Base-by-base conservation (phyloP, 2,797 vertebrate species). In the Liparis tanakae region DNA sequence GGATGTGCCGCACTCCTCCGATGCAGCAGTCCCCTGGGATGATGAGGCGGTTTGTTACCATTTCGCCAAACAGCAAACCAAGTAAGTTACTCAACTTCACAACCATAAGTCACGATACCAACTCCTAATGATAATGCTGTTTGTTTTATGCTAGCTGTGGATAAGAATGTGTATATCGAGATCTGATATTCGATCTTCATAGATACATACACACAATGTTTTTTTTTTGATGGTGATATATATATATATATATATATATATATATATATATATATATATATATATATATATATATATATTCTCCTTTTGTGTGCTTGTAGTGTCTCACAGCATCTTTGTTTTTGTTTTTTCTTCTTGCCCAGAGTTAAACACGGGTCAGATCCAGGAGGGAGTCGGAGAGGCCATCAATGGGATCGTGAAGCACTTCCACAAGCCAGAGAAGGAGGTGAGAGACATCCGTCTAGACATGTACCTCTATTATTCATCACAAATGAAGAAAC, bases 351-450 rank as follows among this genome's bases (percentile, higher is more conserved):
- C 67, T 51, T 70, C 36, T 76, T 55, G 39, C 74, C 22, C 91
- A 99, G 98, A 98, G 93, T 91, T 99, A 90, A 99, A 99, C 91
- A 99, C 98, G 34, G 98, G 97, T 84, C 98, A 99, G 94, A 99
- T 99, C 93, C 98, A 99, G 91, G 98, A 99, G 93, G 96, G 97
- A 90, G 98, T 99, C 12, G 98, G 98, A 83, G 98, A 99, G 93
- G 98, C 98, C 71, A 98, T 99, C 88, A 99, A 99, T 74, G 98
- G 98, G 73, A 98, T 99, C 57, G 98, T 99, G 64, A 99, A 99
- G 90, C 98, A 99, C 85, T 99, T 99, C 91, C 98, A 99, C 93
- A 99, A 99, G 72, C 98, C 98, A n/a, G 98, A 99, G 89, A 99
- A 99, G 92, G 98, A 99, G 98, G 98, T 99, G 88, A 96, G 94